Conservation (phyloP, 1,140 invertebrate genomes). For the Trachelipus rathkii region DNA sequence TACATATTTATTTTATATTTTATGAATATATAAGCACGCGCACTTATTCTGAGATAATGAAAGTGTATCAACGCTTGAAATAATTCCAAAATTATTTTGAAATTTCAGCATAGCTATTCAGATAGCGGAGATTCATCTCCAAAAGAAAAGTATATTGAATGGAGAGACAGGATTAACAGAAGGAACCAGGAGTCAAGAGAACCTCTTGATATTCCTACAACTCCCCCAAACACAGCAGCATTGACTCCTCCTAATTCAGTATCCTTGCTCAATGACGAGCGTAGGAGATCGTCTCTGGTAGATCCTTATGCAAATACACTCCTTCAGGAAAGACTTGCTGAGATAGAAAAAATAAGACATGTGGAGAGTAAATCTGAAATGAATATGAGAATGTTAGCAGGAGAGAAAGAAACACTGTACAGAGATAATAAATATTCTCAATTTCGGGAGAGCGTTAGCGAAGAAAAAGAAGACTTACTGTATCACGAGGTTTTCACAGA, state of each 20-base stretch:
- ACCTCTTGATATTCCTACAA: constrained; percentile 24
- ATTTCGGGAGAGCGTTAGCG: not conserved
- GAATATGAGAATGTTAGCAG: not conserved
- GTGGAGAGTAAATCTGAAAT: not conserved
- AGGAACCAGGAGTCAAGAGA: constrained; percentile 5
- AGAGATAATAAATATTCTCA: not conserved
- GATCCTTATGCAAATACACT: not conserved
- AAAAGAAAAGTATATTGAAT: not conserved
- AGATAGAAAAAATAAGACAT: not conserved
- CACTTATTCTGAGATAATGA: too few species aligned
- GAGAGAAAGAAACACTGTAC: not conserved
- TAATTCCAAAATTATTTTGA: too few species aligned
- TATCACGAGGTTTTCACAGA: not conserved
- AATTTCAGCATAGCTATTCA: not conserved
- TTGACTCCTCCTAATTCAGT: constrained; percentile 8
- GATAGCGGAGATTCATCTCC: not conserved
- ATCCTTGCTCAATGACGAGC: constrained; percentile 21
- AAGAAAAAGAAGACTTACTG: not conserved
- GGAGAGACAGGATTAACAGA: not conserved
- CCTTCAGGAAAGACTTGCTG: constrained; percentile 21
- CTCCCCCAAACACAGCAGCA: constrained; percentile 36
- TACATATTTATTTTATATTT: not conserved
- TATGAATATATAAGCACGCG: too few species aligned
- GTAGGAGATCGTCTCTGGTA: not conserved
- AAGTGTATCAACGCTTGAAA: too few species aligned